Evolutionary conservation across 2,888 invertebrate species (phyloP).

Genomic region (Cryptophagus acutangulus): DNA sequence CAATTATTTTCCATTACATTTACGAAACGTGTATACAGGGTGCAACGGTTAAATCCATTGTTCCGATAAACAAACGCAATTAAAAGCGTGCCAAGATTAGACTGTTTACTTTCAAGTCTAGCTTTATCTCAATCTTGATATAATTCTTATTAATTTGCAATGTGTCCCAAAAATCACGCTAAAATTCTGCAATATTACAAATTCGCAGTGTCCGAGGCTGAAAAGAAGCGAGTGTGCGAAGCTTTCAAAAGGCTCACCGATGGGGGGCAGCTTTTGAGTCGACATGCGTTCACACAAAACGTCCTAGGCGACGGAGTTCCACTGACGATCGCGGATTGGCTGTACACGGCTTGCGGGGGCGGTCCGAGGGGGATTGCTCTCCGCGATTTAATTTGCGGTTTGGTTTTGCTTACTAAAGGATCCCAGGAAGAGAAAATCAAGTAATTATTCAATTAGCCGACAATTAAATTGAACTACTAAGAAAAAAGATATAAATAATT

Average conservation of each 20-base stretch:
- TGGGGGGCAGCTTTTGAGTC: constrained; percentile 62
- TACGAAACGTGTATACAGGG: too few relatives aligned
- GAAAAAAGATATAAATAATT: too few relatives aligned
- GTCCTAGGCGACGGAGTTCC: constrained; percentile 86
- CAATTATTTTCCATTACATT: too few relatives aligned
- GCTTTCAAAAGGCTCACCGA: constrained; percentile 82
- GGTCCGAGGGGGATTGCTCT: constrained; percentile 75
- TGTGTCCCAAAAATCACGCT: too few relatives aligned
- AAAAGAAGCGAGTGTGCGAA: constrained; percentile 77
- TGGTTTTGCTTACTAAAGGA: constrained; percentile 82
- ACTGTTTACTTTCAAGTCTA: too few relatives aligned
- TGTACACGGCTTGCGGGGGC: constrained; percentile 81
- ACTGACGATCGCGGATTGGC: constrained; percentile 71
- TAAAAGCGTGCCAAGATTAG: too few relatives aligned
- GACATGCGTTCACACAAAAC: constrained; percentile 75
- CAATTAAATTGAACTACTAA: too few relatives aligned
- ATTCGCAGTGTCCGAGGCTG: constrained; percentile 76
- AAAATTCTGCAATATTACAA: too few relatives aligned
- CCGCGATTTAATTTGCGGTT: constrained; percentile 77
- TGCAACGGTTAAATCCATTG: constrained; percentile 19
- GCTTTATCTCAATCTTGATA: background rate
- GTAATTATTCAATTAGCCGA: constrained; percentile 47
- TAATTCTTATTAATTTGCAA: constrained; percentile 3
- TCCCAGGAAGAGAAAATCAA: constrained; percentile 79
- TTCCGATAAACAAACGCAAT: too few relatives aligned